Conservation (phyloP, 2,888 invertebrate genomes). For the Chydorus sphaericus region DNA sequence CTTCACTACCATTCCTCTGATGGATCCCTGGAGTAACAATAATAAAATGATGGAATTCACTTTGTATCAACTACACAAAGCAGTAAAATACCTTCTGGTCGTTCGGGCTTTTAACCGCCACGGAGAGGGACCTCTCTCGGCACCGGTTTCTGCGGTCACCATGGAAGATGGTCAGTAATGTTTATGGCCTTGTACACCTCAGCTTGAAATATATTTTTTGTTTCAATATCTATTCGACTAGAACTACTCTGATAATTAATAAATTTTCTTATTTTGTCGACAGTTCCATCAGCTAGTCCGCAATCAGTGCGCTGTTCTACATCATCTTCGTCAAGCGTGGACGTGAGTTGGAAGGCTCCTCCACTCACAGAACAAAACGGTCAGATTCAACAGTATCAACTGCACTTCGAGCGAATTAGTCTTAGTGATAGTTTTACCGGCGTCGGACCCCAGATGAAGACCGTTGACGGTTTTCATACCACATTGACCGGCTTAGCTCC, state of each 20-base stretch:
- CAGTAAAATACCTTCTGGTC: constrained; percentile 49
- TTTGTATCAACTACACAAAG: constrained; percentile 41
- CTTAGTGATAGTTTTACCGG: constrained; percentile 22
- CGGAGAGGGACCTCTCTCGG: constrained; percentile 53
- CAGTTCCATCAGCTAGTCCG: constrained; percentile 65
- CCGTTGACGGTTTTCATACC: constrained; percentile 17
- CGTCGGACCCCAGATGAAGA: constrained; percentile 17
- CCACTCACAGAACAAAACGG: constrained; percentile 57
- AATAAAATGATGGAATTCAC: constrained; percentile 41
- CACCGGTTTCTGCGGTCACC: constrained; percentile 49
- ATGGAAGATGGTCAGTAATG: constrained; percentile 49
- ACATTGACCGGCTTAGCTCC: constrained; percentile 26
- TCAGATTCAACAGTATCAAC: constrained; percentile 56
- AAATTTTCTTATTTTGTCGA: too few relatives aligned
- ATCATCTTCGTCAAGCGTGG: constrained; percentile 55
- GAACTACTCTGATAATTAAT: too few relatives aligned
- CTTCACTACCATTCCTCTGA: constrained; percentile 50
- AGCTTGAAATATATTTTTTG: constrained; percentile 7
- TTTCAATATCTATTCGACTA: constrained; percentile 2
- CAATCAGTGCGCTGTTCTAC: constrained; percentile 60
- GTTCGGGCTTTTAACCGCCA: constrained; percentile 60
- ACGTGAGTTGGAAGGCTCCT: constrained; percentile 66
- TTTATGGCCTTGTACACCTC: not conserved
- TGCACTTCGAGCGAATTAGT: constrained; percentile 43
- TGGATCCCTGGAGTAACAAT: constrained; percentile 45